Conservation (phyloP, 1,140 invertebrate genomes). For the Vollenhovia emeryi region DNA sequence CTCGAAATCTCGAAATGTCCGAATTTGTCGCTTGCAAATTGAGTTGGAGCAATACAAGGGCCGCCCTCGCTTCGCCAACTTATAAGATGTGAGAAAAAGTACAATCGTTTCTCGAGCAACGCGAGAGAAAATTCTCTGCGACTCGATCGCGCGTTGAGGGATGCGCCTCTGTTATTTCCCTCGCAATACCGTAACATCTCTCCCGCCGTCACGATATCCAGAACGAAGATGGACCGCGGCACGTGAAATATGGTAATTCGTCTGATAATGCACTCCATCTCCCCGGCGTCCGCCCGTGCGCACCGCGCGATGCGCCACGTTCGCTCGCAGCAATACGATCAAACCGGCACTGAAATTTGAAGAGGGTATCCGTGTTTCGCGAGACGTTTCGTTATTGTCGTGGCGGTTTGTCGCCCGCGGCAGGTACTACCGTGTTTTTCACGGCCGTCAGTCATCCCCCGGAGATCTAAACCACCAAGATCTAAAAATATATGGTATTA, state of each 20-base stretch:
- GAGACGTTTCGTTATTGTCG: slow-evolving; percentile 47
- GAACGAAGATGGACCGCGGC: slow-evolving; percentile 68
- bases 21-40: too few relatives aligned
- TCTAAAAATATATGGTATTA: neutral
- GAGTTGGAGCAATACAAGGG: too few relatives aligned
- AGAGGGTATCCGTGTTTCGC: slow-evolving; percentile 52
- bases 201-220: slow-evolving; percentile 44
- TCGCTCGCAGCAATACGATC: slow-evolving; percentile 52
- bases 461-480: neutral
- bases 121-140: neutral
- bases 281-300: slow-evolving; percentile 50
- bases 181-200: slow-evolving; percentile 37
- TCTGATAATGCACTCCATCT: slow-evolving; percentile 60
- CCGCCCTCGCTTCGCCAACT: too few relatives aligned
- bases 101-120: slow-evolving; percentile 12
- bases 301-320: slow-evolving; percentile 7
- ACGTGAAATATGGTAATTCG: slow-evolving; percentile 68
- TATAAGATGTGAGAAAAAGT: too few relatives aligned
- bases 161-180: slow-evolving; percentile 38
- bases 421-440: slow-evolving; percentile 41
- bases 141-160: slow-evolving; percentile 53
- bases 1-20: too few relatives aligned
- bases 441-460: slow-evolving; percentile 22
- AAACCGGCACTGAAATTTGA: slow-evolving; percentile 60
- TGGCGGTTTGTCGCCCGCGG: slow-evolving; percentile 38